A percentile compares a stretch with the other conserved stretches of the same genome.
Evolutionary conservation across 2,797 vertebrate species (phyloP).

Genomic region (Prionace glauca): DNA sequence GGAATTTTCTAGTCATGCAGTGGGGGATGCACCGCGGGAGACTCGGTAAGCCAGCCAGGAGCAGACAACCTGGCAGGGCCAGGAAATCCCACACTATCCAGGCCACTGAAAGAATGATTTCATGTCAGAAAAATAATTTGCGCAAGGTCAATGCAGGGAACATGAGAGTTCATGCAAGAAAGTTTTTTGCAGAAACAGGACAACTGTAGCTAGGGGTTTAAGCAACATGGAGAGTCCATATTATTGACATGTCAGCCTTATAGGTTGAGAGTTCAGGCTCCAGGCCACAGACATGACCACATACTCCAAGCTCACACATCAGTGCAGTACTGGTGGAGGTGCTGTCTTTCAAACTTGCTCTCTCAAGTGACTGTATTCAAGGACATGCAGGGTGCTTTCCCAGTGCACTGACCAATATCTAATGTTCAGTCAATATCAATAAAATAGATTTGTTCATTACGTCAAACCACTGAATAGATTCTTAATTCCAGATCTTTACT

Average conservation of each 20-base stretch:
- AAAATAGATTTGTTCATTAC: background rate
- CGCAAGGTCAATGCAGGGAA: background rate
- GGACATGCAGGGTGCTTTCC: background rate
- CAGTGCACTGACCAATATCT: background rate
- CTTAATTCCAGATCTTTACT: too few species aligned
- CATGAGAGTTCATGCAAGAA: background rate
- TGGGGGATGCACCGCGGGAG: too few species aligned
- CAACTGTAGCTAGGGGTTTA: background rate
- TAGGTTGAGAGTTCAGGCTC: background rate
- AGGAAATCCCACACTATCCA: too few species aligned
- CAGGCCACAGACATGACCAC: background rate
- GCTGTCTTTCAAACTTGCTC: background rate
- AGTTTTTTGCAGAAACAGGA: background rate
- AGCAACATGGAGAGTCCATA: background rate
- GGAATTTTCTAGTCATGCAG: too few species aligned
- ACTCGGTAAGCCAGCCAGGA: too few species aligned
- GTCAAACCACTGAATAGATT: background rate
- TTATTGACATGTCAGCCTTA: background rate
- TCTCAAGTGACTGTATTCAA: background rate
- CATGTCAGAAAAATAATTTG: background rate
- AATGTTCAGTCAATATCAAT: background rate
- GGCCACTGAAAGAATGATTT: background rate
- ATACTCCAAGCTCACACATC: background rate
- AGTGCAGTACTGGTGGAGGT: background rate
- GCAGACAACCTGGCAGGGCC: too few species aligned